A percentile compares a stretch with the other conserved stretches of the same genome.
Evolutionary conservation across 2,888 invertebrate species (phyloP).

Genomic region (Pandemis cinnamomeana): DNA sequence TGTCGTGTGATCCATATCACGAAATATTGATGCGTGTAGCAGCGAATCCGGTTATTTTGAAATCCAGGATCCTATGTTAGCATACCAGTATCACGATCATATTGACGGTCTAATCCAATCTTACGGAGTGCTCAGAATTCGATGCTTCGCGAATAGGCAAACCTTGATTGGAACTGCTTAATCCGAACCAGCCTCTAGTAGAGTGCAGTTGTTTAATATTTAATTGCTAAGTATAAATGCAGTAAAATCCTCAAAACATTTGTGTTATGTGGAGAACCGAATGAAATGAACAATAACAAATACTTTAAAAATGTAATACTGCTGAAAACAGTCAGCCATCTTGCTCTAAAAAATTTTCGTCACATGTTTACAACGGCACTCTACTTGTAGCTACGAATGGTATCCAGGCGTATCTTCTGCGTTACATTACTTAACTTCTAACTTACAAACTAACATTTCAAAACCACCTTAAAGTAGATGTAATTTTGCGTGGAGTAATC

Average conservation of each 20-base stretch:
- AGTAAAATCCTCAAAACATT: no score
- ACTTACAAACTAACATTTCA: neutral
- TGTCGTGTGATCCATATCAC: no score
- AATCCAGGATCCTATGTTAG: no score
- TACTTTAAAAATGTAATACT: neutral
- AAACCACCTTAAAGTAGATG: neutral
- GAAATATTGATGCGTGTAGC: no score
- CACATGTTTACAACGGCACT: neutral
- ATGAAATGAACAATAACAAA: neutral
- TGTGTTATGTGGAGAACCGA: no score
- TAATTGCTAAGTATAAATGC: neutral
- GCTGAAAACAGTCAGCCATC: neutral
- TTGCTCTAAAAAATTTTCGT: neutral
- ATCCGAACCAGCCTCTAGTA: conserved; percentile 1
- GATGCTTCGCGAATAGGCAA: no score
- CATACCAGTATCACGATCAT: neutral
- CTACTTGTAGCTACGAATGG: neutral
- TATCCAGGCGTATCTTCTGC: conserved; percentile 19
- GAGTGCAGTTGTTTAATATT: neutral
- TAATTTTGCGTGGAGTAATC: neutral
- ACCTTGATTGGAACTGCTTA: neutral
- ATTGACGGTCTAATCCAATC: neutral
- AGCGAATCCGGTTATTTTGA: no score
- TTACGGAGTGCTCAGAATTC: no score
- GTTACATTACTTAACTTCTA: neutral